Percentiles rank a stretch among this genome's conserved stretches.
Evolutionary conservation across 2,888 invertebrate genomes (phyloP).

Genomic region (Drosophila pullipes): DNA sequence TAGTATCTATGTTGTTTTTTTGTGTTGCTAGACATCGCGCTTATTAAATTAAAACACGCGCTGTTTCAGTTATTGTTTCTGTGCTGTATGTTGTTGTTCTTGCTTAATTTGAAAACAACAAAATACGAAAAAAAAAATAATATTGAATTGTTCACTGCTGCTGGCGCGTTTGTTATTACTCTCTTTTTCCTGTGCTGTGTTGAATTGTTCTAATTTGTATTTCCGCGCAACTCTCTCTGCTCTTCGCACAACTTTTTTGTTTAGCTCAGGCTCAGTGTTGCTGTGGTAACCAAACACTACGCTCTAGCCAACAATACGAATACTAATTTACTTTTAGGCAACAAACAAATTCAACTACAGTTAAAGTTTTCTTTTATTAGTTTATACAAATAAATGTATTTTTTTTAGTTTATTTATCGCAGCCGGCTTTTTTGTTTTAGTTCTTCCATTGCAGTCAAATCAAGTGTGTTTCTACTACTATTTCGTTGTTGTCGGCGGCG

Average conservation of each 20-base stretch:
- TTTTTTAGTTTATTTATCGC: conserved; percentile 22
- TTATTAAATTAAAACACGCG: conserved; percentile 75
- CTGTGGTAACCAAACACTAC: conserved; percentile 52
- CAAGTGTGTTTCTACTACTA: conserved; percentile 32
- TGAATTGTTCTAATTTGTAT: conserved; percentile 68
- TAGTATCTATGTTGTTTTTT: conserved; percentile 66
- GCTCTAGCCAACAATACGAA: conserved; percentile 1
- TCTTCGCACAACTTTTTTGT: conserved; percentile 27
- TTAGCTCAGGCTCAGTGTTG: conserved; percentile 41
- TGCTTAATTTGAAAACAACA: conserved; percentile 46
- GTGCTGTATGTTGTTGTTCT: conserved; percentile 37
- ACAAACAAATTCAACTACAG: conserved; percentile 1
- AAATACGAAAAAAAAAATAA: conserved; percentile 16
- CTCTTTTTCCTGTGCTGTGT: conserved; percentile 17
- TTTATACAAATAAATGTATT: neutral
- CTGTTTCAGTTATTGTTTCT: conserved; percentile 58
- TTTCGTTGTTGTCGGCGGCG: conserved; percentile 30
- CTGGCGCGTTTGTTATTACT: conserved; percentile 31
- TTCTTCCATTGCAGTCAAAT: conserved; percentile 7
- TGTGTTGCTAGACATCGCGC: conserved; percentile 64
- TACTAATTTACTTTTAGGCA: conserved; percentile 18
- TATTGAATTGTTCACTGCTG: conserved; percentile 31
- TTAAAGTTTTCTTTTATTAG: conserved; percentile 12
- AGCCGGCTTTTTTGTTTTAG: conserved; percentile 60
- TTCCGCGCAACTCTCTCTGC: conserved; percentile 60